Percentiles rank a stretch among this genome's conserved stretches.
phyloP scores from a whole-genome alignment of 2,113 vertebrate genomes.

The Antechinus stuartii region DNA sequence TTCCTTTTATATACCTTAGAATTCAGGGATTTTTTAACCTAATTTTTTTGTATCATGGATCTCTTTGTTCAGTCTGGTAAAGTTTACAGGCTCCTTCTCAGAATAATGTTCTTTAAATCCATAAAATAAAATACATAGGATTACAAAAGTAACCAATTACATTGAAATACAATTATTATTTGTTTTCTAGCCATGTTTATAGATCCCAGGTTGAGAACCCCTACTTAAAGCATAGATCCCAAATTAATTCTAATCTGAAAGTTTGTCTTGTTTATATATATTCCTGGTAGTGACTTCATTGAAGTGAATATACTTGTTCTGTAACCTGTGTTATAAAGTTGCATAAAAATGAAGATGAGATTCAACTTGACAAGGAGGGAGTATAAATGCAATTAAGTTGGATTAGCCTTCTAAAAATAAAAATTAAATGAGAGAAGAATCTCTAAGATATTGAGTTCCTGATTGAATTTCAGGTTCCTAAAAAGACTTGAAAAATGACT shows the following conservation, averaged over 20 bases:
- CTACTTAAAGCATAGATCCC: not conserved
- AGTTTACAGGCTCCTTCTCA: not conserved
- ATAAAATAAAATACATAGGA: not conserved
- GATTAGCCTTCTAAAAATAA: conserved; percentile 22
- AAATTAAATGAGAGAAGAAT: not conserved
- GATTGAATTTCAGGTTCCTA: not conserved
- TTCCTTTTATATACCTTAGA: not conserved
- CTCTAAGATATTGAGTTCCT: not conserved
- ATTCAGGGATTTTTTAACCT: not conserved
- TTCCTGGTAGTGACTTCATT: not conserved
- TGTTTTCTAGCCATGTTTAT: not conserved
- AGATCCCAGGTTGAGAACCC: not conserved
- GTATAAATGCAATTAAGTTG: not conserved
- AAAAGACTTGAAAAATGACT: conserved; percentile 1
- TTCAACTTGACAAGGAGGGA: conserved; percentile 6
- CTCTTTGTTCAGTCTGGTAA: not conserved
- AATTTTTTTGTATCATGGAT: not conserved
- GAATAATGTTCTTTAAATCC: not conserved
- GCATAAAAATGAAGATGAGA: not conserved
- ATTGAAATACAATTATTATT: not conserved
- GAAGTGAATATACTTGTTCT: not conserved
- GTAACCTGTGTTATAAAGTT: not conserved
- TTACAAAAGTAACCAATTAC: not conserved
- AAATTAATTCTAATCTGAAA: conserved; percentile 15
- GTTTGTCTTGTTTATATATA: not conserved